Evolutionary conservation across 2,113 vertebrate species (phyloP).

Genomic region (Saimiri boliviensis): DNA sequence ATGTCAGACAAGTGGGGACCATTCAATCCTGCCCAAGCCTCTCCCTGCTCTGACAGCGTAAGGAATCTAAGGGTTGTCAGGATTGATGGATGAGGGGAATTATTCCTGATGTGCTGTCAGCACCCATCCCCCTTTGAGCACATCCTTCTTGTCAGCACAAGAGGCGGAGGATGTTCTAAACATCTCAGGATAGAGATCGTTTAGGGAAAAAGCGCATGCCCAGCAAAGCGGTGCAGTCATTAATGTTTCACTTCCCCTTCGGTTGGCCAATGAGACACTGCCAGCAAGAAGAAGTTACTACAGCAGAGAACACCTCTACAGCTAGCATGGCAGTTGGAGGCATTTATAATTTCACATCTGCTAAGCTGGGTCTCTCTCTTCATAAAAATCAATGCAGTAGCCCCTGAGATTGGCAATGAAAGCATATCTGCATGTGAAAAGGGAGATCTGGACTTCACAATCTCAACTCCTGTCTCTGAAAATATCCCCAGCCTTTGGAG

Average conservation of each 20-base stretch:
- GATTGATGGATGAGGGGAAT: constrained; percentile 49
- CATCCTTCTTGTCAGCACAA: not conserved
- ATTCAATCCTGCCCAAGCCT: constrained; percentile 31
- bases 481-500: not conserved
- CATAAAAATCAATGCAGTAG: not conserved
- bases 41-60: constrained; percentile 35
- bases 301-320: not conserved
- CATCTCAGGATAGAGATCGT: not conserved
- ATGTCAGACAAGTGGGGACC: constrained; percentile 36
- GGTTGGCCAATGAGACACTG: not conserved
- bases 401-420: not conserved
- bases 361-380: not conserved
- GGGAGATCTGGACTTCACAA: rapidly evolving
- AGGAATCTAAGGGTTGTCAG: constrained; percentile 48
- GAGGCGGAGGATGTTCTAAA: not conserved
- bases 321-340: not conserved
- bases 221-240: not conserved
- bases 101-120: not conserved
- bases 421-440: rapidly evolving
- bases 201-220: not conserved
- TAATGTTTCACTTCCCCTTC: not conserved
- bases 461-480: not conserved
- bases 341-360: not conserved
- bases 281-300: not conserved
- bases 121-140: not conserved